These are phyloP conservation scores for Pachycephala philippinensis DNA, from an alignment of 2,113 vertebrate species.

Conservation along the genomic window DNA sequence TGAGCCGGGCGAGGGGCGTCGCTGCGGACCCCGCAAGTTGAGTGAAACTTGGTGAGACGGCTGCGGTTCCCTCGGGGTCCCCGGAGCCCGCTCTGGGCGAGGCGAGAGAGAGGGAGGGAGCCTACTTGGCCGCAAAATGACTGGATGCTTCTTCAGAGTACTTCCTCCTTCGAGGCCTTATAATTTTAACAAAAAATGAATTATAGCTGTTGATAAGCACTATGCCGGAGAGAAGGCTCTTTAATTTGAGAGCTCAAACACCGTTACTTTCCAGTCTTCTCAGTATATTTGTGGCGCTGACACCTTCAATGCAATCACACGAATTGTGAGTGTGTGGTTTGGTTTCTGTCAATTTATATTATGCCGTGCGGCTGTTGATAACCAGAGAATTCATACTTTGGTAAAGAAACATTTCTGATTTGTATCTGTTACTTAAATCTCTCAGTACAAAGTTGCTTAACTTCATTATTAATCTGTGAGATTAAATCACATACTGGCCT, in stretches of 20 bases:
- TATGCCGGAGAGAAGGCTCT: accelerated
- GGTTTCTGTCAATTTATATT: neutral
- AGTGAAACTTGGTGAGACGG: neutral
- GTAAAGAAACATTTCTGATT: neutral
- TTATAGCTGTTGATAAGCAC: neutral
- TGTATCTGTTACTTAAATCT: neutral
- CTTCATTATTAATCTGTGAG: neutral
- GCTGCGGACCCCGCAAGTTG: accelerated
- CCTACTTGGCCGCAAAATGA: accelerated
- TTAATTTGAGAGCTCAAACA: neutral
- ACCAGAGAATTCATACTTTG: neutral
- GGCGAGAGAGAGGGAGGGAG: neutral
- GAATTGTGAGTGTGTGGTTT: accelerated
- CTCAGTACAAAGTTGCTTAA: neutral
- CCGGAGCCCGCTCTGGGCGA: too few relatives aligned
- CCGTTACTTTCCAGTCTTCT: accelerated
- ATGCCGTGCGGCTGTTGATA: accelerated
- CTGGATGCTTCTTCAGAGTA: neutral
- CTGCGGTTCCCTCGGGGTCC: neutral
- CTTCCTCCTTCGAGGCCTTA: too few relatives aligned
- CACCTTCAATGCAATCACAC: accelerated
- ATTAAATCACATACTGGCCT: neutral
- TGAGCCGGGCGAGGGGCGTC: neutral
- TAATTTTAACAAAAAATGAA: accelerated
- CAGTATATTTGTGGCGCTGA: neutral